Conservation (phyloP, 2,888 invertebrate genomes). For the Stenodera caucasica region DNA sequence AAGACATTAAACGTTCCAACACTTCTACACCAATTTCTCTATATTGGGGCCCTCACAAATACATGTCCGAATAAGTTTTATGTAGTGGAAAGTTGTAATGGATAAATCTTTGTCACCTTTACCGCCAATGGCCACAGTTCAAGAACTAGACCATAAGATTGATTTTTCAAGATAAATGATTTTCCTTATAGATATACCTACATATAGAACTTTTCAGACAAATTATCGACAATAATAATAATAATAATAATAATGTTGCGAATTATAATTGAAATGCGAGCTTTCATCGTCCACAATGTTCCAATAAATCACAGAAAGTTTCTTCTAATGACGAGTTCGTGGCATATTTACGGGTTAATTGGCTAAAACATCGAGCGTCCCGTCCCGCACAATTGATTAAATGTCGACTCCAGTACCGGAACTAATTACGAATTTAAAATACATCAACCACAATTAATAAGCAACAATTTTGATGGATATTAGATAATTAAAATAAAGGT, state of each 20-base stretch:
- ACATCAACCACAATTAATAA: constrained; percentile 6
- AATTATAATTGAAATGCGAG: not conserved
- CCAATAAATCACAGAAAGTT: not conserved
- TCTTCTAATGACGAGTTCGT: not conserved
- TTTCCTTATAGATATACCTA: too few species aligned
- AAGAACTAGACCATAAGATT: not conserved
- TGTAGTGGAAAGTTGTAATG: constrained; percentile 43
- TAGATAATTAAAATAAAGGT: too few species aligned
- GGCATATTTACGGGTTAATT: not conserved
- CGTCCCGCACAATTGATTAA: not conserved
- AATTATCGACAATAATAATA: not conserved
- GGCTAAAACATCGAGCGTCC: not conserved
- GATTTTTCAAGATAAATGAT: not conserved
- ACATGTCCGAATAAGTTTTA: constrained; percentile 37
- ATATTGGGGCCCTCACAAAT: not conserved
- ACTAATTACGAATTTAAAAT: not conserved
- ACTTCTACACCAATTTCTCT: constrained; percentile 32
- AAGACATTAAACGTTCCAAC: constrained; percentile 41
- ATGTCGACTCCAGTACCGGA: not conserved
- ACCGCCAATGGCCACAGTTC: not conserved
- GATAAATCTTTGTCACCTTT: constrained; percentile 42
- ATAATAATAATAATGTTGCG: not conserved
- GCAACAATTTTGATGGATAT: too few species aligned
- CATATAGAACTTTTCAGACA: too few species aligned
- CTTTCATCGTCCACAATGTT: not conserved